These are phyloP conservation scores for Garrulus glandarius DNA, from an alignment of 2,797 vertebrate genomes.

Conservation along the genomic window DNA sequence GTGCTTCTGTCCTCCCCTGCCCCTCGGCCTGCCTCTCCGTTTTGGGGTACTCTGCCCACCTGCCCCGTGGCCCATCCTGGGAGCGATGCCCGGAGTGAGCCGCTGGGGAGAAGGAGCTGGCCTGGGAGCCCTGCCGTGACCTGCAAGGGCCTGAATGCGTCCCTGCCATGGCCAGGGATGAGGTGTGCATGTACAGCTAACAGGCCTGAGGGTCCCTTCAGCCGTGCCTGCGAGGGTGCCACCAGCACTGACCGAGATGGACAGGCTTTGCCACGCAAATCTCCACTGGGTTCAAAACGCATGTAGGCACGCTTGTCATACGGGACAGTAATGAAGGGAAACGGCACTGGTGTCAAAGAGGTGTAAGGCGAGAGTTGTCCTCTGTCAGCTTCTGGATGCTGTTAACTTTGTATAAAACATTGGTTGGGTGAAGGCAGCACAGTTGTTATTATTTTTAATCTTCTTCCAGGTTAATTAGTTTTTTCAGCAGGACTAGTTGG, in stretches of 20 bases:
- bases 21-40: background rate
- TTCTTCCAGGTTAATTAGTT: background rate
- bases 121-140: background rate
- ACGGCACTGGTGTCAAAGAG: no score
- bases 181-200: fast-evolving
- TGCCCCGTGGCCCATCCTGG: background rate
- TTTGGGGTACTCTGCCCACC: background rate
- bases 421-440: background rate
- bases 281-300: background rate
- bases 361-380: fast-evolving
- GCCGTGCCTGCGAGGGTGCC: background rate
- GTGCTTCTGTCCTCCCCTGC: no score
- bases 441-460: background rate
- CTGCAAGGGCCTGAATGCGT: background rate
- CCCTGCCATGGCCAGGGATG: fast-evolving
- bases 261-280: background rate
- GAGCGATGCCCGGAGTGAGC: background rate
- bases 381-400: background rate
- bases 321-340: fast-evolving
- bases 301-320: background rate
- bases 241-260: fast-evolving
- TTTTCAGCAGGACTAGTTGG: background rate
- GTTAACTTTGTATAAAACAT: background rate
- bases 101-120: background rate
- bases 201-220: background rate